phyloP scores from a whole-genome alignment of 2,888 invertebrate species.

The Rhagophthalmus giganteus region DNA sequence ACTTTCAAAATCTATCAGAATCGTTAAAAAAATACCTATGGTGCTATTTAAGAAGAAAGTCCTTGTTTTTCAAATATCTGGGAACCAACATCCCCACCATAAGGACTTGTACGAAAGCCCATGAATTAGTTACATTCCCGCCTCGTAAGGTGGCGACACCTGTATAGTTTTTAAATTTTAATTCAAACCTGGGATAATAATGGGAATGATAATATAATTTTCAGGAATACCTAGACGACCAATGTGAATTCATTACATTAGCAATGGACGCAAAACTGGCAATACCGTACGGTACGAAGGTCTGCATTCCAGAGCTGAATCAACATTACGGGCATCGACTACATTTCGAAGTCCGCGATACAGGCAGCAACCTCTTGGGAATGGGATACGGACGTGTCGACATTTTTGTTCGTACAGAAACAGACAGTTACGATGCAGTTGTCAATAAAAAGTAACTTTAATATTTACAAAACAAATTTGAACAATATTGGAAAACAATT shows the following conservation, averaged over 20 bases:
- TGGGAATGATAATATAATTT: constrained; percentile 32
- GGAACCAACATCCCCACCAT: too few relatives aligned
- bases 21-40: too few relatives aligned
- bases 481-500: neutral
- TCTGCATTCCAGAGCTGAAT: constrained; percentile 59
- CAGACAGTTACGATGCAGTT: constrained; percentile 58
- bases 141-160: too few relatives aligned
- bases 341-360: constrained; percentile 56
- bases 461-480: constrained; percentile 25
- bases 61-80: too few relatives aligned
- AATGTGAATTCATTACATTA: constrained; percentile 56
- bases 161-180: too few relatives aligned
- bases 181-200: too few relatives aligned
- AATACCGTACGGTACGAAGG: constrained; percentile 55
- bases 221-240: constrained; percentile 58
- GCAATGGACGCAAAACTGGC: constrained; percentile 56
- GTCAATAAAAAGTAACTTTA: constrained; percentile 57
- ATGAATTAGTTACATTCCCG: too few relatives aligned
- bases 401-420: constrained; percentile 59
- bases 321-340: constrained; percentile 56
- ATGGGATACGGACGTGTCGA: constrained; percentile 55
- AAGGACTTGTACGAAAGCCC: too few relatives aligned
- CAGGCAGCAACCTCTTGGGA: constrained; percentile 51
- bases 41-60: too few relatives aligned
- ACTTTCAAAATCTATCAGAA: too few relatives aligned